Evolutionary conservation across 2,797 vertebrate genomes (phyloP).

Genomic region (Halcyon leucocephala): DNA sequence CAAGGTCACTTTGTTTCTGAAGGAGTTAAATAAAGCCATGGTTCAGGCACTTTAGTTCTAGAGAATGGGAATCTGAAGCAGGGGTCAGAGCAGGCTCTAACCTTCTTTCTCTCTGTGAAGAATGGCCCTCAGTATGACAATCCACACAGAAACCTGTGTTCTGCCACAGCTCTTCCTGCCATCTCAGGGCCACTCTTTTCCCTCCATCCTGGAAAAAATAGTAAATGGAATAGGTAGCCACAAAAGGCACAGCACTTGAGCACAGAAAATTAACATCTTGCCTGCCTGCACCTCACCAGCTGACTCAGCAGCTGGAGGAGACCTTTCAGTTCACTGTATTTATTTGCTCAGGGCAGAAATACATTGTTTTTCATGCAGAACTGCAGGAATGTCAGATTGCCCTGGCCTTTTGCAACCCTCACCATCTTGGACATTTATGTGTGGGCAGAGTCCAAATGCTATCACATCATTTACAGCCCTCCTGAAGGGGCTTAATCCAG

Average conservation of each 20-base stretch:
- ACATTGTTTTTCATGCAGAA: background rate
- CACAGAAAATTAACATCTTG: background rate
- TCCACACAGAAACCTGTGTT: background rate
- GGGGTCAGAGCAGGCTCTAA: background rate
- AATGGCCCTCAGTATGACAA: background rate
- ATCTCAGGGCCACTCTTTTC: background rate
- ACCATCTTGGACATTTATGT: background rate
- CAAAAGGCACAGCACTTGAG: background rate
- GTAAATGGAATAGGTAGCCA: background rate
- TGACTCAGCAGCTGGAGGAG: background rate
- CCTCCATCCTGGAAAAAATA: background rate
- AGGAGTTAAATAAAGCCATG: background rate
- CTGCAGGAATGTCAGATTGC: background rate
- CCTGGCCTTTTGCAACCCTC: background rate
- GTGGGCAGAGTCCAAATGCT: background rate
- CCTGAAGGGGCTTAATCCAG: background rate
- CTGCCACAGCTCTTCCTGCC: background rate
- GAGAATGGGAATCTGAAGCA: background rate
- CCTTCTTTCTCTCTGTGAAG: background rate
- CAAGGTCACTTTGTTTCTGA: background rate
- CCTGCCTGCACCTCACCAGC: background rate
- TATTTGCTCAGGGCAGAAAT: background rate
- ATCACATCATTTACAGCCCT: background rate
- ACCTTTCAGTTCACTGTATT: background rate
- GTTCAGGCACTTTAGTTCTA: background rate